These are phyloP conservation scores for Calcarius lapponicus DNA, from an alignment of 2,797 vertebrate species.

Conservation along the genomic window DNA sequence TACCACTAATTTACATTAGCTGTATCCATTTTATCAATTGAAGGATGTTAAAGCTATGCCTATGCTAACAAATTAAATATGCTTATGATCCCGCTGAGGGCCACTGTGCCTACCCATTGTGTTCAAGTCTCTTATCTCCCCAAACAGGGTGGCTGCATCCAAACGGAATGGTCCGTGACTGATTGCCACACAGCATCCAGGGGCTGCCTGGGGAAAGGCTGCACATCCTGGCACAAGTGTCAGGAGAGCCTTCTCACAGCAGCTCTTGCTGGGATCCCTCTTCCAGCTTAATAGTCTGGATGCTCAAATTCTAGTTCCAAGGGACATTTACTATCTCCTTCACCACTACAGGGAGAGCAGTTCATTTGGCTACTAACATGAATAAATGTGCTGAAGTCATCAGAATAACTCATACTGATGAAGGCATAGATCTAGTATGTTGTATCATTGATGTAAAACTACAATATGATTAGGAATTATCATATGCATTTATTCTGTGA, in stretches of 20 bases:
- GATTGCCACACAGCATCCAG: neutral
- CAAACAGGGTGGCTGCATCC: neutral
- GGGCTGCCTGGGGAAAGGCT: neutral
- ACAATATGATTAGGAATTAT: neutral
- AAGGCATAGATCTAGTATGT: neutral
- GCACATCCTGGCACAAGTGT: neutral
- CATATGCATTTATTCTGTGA: neutral
- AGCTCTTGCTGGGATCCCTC: neutral
- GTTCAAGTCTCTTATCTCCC: neutral
- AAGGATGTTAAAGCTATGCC: neutral
- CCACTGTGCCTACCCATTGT: neutral
- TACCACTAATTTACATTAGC: neutral
- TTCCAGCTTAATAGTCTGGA: neutral
- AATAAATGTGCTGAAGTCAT: neutral
- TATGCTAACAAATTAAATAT: neutral
- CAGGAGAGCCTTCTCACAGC: neutral
- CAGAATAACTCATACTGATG: neutral
- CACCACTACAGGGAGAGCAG: neutral
- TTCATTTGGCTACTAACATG: neutral
- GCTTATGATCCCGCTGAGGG: neutral
- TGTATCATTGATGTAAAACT: neutral
- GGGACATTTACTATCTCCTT: neutral
- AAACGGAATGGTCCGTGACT: neutral
- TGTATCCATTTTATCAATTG: neutral
- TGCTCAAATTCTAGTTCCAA: neutral